Conservation (phyloP, 2,797 vertebrate genomes). For the Poecilia picta region DNA sequence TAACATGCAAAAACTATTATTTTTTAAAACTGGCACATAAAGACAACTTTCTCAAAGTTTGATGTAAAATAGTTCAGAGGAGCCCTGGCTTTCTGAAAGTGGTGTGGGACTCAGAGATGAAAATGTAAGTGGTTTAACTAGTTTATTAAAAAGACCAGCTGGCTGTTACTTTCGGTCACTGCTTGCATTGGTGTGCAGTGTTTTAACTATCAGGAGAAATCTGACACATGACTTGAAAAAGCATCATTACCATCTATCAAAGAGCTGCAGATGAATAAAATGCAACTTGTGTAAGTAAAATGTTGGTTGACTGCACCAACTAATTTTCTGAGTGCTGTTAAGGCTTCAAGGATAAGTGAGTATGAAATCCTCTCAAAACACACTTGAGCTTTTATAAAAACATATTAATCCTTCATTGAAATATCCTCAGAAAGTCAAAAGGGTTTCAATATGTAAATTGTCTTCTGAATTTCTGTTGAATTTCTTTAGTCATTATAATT, state of each 20-base stretch:
- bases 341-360: neutral
- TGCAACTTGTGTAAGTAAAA: neutral
- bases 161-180: neutral
- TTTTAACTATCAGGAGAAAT: neutral
- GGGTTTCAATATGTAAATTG: neutral
- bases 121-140: neutral
- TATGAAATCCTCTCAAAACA: neutral
- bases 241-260: neutral
- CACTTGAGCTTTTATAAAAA: neutral
- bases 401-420: neutral
- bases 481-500: neutral
- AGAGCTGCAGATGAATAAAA: neutral
- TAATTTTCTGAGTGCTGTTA: neutral
- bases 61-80: neutral
- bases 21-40: neutral
- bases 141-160: neutral
- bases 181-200: neutral
- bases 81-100: neutral
- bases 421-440: neutral
- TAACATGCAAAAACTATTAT: neutral
- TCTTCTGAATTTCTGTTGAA: neutral
- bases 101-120: neutral
- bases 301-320: neutral
- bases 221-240: neutral
- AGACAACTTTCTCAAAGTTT: neutral